These are phyloP conservation scores for Cyprinella venusta DNA, from an alignment of 2,797 vertebrate genomes.

Conservation along the genomic window DNA sequence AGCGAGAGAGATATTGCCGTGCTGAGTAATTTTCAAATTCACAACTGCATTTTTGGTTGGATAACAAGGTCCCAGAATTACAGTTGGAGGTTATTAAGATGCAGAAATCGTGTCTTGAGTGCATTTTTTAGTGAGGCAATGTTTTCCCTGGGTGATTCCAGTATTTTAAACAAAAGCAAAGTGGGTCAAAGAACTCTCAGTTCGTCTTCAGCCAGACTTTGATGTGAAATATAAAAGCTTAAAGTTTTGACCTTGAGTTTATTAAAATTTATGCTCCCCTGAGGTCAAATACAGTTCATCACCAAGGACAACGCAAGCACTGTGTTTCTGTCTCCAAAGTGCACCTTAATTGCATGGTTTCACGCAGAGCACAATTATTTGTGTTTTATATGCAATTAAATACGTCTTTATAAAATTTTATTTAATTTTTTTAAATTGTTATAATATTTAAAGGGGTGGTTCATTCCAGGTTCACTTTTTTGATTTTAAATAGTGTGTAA, in stretches of 20 bases:
- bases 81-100: conserved; percentile 40
- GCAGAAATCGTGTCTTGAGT: conserved; percentile 17
- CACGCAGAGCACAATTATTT: neutral
- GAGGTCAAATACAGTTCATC: neutral
- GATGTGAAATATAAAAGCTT: conserved; percentile 22
- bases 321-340: neutral
- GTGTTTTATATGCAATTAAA: too few species aligned
- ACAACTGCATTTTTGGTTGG: conserved; percentile 33
- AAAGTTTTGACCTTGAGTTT: conserved; percentile 12
- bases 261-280: neutral
- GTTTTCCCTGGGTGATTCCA: conserved; percentile 28
- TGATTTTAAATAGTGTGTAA: too few species aligned
- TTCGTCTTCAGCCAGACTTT: conserved; percentile 21
- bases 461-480: too few species aligned
- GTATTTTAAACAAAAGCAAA: conserved; percentile 44
- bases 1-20: conserved; percentile 16
- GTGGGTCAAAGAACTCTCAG: conserved; percentile 37
- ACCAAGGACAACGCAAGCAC: neutral
- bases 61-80: conserved; percentile 44
- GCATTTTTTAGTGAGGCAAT: conserved; percentile 16
- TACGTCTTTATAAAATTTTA: too few species aligned
- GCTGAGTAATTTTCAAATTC: conserved; percentile 43
- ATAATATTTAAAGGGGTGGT: too few species aligned
- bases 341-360: neutral
- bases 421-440: too few species aligned